Evolutionary conservation across 2,888 invertebrate species (phyloP).

Genomic region (Torymus texanus): DNA sequence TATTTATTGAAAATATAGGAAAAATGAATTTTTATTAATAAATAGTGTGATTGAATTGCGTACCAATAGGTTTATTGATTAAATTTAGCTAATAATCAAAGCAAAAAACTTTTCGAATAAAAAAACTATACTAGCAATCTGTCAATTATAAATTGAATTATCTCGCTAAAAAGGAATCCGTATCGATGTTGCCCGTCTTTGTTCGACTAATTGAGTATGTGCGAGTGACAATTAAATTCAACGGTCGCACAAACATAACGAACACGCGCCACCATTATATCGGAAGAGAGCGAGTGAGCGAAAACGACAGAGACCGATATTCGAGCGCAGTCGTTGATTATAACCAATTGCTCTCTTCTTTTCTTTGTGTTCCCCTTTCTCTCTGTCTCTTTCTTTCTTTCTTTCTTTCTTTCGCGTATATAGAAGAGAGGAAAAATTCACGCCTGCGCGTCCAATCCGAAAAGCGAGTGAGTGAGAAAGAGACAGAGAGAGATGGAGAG

Average conservation of each 20-base stretch:
- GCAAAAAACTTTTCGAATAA: too few relatives aligned
- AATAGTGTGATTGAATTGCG: too few relatives aligned
- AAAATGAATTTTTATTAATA: too few relatives aligned
- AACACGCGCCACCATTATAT: not conserved
- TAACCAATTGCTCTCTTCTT: not conserved
- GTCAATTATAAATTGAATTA: too few relatives aligned
- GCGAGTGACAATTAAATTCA: not conserved
- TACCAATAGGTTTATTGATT: too few relatives aligned
- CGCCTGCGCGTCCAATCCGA: too few relatives aligned
- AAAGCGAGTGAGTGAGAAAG: too few relatives aligned
- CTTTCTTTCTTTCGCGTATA: not conserved
- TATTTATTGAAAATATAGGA: too few relatives aligned
- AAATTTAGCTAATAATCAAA: too few relatives aligned
- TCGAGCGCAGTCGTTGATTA: conserved; percentile 2
- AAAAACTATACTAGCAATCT: too few relatives aligned
- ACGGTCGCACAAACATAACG: not conserved
- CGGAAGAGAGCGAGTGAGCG: not conserved
- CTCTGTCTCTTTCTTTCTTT: too few relatives aligned
- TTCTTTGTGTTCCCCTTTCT: not conserved
- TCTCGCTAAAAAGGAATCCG: too few relatives aligned
- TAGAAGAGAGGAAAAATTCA: conserved; percentile 3
- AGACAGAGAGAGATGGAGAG: conserved; percentile 4
- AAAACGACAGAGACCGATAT: not conserved
- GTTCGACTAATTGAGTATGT: not conserved
- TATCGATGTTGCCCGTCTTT: not conserved